These are phyloP conservation scores for Antennarius maculatus DNA, from an alignment of 2,797 vertebrate species.

Conservation along the genomic window DNA sequence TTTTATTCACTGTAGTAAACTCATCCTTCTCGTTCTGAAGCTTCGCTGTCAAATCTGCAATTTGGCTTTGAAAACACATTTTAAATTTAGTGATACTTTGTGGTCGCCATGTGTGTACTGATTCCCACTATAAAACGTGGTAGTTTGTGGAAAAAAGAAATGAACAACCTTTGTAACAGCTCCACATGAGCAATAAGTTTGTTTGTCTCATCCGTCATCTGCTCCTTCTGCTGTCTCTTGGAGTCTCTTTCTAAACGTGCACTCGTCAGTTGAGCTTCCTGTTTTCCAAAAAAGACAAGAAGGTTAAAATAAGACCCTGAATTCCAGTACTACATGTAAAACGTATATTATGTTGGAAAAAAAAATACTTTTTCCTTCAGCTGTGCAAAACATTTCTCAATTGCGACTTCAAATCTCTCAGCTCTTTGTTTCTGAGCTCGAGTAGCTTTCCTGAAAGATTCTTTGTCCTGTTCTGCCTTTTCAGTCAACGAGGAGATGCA, in stretches of 20 bases:
- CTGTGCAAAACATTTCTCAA: slow-evolving; percentile 80
- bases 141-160: background rate
- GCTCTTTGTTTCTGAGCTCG: slow-evolving; percentile 83
- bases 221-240: slow-evolving; percentile 81
- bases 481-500: slow-evolving; percentile 73
- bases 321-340: no score
- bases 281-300: slow-evolving; percentile 16
- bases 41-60: slow-evolving; percentile 74
- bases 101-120: background rate
- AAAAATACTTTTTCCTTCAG: slow-evolving; percentile 82
- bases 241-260: slow-evolving; percentile 74
- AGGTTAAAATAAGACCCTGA: background rate
- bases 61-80: slow-evolving; percentile 76
- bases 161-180: slow-evolving; percentile 80
- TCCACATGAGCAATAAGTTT: slow-evolving; percentile 77
- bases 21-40: slow-evolving; percentile 75
- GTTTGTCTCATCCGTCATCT: slow-evolving; percentile 77
- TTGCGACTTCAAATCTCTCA: slow-evolving; percentile 77
- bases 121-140: background rate
- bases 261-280: slow-evolving; percentile 85
- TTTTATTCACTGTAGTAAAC: slow-evolving; percentile 70
- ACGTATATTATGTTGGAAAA: background rate
- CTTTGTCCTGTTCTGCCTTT: slow-evolving; percentile 75
- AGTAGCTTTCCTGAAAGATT: slow-evolving; percentile 84
- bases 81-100: background rate